Conservation (phyloP, 1,140 invertebrate species). For the Drusus annulatus region DNA sequence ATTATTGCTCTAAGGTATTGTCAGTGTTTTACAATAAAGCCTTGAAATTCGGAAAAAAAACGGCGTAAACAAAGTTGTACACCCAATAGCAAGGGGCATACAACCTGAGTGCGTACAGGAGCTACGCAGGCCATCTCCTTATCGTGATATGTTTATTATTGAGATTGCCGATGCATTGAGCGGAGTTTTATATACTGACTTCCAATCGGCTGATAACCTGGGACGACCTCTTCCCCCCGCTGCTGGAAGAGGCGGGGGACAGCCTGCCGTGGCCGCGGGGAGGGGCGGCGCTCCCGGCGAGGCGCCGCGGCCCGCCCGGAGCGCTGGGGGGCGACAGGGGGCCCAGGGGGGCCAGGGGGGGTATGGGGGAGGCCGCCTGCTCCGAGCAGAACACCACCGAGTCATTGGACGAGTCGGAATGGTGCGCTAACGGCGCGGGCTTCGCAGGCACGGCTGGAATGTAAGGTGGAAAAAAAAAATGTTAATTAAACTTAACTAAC, state of each 20-base stretch:
- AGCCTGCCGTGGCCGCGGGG: slow-evolving; percentile 6
- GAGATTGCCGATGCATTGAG: too few species aligned
- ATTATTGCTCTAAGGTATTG: too few species aligned
- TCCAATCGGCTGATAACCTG: slow-evolving; percentile 62
- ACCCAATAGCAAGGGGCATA: too few species aligned
- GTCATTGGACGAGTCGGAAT: slow-evolving; percentile 34
- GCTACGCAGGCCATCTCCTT: too few species aligned
- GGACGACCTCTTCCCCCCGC: slow-evolving; percentile 21
- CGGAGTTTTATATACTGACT: slow-evolving; percentile 56
- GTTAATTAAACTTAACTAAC: too few species aligned
- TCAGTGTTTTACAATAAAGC: too few species aligned
- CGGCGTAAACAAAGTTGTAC: too few species aligned
- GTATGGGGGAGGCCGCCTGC: slow-evolving; percentile 1
- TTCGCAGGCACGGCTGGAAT: not conserved
- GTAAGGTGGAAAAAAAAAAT: not conserved
- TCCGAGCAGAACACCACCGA: slow-evolving; percentile 48
- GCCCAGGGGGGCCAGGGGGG: not conserved
- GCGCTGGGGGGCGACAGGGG: slow-evolving; percentile 20
- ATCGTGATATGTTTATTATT: too few species aligned
- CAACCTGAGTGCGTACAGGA: too few species aligned
- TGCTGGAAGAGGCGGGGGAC: slow-evolving; percentile 11
- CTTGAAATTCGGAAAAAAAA: too few species aligned
- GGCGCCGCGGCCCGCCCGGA: not conserved
- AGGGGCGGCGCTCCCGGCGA: slow-evolving; percentile 8
- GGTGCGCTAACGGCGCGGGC: not conserved